Conservation (phyloP, 2,113 vertebrate species). For the Megaceryle maxima region DNA sequence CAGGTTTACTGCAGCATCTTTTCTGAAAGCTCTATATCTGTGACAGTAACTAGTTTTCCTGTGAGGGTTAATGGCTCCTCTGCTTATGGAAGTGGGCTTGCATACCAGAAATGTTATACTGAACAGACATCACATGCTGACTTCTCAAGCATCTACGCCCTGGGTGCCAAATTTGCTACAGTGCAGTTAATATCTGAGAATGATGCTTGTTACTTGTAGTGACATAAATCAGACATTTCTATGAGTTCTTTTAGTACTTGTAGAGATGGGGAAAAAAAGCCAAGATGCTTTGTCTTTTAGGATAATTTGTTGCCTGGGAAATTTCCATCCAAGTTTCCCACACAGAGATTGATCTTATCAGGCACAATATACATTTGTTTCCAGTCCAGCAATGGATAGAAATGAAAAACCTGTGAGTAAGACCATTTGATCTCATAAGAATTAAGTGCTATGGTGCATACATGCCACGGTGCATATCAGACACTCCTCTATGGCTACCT, state of each 20-base stretch:
- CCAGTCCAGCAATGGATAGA: background rate
- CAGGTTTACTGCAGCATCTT: background rate
- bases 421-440: background rate
- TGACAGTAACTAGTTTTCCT: background rate
- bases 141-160: background rate
- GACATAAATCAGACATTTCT: background rate
- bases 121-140: background rate
- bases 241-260: background rate
- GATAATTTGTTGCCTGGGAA: background rate
- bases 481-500: background rate
- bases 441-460: background rate
- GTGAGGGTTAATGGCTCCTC: background rate
- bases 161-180: background rate
- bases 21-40: background rate
- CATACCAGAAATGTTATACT: background rate
- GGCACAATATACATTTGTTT: background rate
- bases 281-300: background rate
- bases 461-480: background rate
- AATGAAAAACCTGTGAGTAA: background rate
- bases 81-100: accelerated
- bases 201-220: background rate
- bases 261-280: background rate
- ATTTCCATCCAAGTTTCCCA: background rate
- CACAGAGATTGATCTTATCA: background rate
- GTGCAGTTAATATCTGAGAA: background rate